Evolutionary conservation across 2,888 invertebrate genomes (phyloP).

Genomic region (Phengaris alcon): DNA sequence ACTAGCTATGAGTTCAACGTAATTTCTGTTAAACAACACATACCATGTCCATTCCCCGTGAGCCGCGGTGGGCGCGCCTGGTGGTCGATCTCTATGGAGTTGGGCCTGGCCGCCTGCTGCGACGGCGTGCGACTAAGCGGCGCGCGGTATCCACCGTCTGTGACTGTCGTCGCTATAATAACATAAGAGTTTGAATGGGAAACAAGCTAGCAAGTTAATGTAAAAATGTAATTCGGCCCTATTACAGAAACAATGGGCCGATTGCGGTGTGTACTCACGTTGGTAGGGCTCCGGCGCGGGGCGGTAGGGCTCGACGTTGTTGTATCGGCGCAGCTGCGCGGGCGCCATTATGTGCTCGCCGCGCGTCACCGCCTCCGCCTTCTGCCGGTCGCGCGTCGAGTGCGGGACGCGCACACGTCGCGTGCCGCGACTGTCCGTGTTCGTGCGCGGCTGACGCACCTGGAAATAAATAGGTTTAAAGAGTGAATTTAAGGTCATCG

Average conservation of each 20-base stretch:
- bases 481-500: background rate
- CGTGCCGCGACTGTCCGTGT: slow-evolving; percentile 58
- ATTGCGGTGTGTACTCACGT: slow-evolving; percentile 46
- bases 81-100: slow-evolving; percentile 90
- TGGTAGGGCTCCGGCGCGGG: slow-evolving; percentile 55
- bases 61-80: slow-evolving; percentile 68
- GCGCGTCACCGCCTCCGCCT: slow-evolving; percentile 90
- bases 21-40: slow-evolving; percentile 19
- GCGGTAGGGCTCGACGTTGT: slow-evolving; percentile 49
- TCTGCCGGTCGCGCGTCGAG: slow-evolving; percentile 91
- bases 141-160: slow-evolving; percentile 65
- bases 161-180: slow-evolving; percentile 59
- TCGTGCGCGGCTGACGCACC: slow-evolving; percentile 78
- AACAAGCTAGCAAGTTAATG: too few species aligned
- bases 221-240: too few species aligned
- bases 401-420: slow-evolving; percentile 90
- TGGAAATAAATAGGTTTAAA: slow-evolving; percentile 37
- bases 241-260: too few species aligned
- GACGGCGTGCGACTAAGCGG: slow-evolving; percentile 61
- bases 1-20: too few species aligned
- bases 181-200: background rate
- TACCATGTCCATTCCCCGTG: slow-evolving; percentile 73
- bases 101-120: slow-evolving; percentile 86
- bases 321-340: slow-evolving; percentile 62
- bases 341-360: slow-evolving; percentile 86